These are phyloP conservation scores for Ceraclea dissimilis DNA, from an alignment of 2,888 invertebrate species.

Conservation along the genomic window DNA sequence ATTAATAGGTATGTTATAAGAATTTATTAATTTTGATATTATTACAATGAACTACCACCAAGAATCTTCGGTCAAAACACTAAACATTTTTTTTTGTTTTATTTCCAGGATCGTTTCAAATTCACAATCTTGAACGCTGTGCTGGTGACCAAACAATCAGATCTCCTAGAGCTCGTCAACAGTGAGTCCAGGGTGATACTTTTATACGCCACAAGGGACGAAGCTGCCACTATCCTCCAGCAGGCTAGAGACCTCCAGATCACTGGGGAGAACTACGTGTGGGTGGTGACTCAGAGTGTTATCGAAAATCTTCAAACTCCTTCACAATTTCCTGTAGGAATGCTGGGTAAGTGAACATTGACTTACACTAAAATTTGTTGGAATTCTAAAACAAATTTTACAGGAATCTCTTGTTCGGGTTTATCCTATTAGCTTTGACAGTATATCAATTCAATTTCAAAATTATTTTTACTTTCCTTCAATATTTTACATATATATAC, in stretches of 20 bases:
- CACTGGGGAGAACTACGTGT: slow-evolving; percentile 88
- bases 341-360: slow-evolving; percentile 79
- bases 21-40: no score
- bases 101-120: slow-evolving; percentile 44
- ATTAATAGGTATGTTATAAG: no score
- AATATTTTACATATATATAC: no score
- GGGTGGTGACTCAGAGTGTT: slow-evolving; percentile 94
- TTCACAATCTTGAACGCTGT: slow-evolving; percentile 84
- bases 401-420: no score
- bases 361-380: neutral
- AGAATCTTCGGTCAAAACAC: no score
- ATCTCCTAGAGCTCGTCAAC: slow-evolving; percentile 74
- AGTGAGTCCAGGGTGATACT: slow-evolving; percentile 90
- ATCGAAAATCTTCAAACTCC: slow-evolving; percentile 73
- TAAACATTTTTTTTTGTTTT: slow-evolving; percentile 1
- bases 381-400: no score
- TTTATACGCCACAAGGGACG: slow-evolving; percentile 81
- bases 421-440: no score
- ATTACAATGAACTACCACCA: no score
- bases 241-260: slow-evolving; percentile 69
- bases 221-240: slow-evolving; percentile 74
- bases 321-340: slow-evolving; percentile 80
- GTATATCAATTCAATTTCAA: no score
- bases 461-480: no score
- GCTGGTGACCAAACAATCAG: slow-evolving; percentile 64